Conservation (phyloP, 2,797 vertebrate genomes). For the Thamnophis elegans region DNA sequence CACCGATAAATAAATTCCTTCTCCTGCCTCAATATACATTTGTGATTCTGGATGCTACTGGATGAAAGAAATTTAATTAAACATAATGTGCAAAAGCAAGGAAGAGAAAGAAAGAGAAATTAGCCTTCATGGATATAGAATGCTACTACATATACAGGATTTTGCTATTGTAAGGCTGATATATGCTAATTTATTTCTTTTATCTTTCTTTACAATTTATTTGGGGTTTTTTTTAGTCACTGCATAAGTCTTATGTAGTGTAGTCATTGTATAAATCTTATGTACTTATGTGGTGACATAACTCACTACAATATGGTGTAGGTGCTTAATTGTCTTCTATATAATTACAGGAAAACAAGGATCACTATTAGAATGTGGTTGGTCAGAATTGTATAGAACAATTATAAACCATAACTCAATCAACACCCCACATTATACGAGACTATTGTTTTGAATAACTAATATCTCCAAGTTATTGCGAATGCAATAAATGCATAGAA, state of each 20-base stretch:
- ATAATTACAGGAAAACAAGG: background rate
- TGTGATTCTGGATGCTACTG: background rate
- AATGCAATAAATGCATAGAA: background rate
- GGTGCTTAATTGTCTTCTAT: background rate
- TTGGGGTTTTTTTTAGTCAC: background rate
- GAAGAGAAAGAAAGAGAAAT: background rate
- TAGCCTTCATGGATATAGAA: background rate
- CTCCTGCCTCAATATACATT: background rate
- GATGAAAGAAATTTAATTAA: background rate
- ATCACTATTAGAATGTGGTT: background rate
- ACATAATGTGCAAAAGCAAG: background rate
- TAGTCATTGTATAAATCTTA: background rate
- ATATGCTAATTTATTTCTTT: background rate
- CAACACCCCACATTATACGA: background rate
- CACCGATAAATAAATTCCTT: background rate
- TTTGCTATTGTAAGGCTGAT: background rate
- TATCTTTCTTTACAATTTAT: background rate
- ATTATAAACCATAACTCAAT: background rate
- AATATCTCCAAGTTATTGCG: background rate
- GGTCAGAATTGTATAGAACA: background rate
- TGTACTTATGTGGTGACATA: background rate
- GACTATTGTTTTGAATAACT: background rate
- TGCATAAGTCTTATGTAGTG: background rate
- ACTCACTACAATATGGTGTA: background rate
- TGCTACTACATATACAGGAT: background rate